These are phyloP conservation scores for Bibio marci DNA, from an alignment of 2,888 invertebrate species.

Conservation along the genomic window DNA sequence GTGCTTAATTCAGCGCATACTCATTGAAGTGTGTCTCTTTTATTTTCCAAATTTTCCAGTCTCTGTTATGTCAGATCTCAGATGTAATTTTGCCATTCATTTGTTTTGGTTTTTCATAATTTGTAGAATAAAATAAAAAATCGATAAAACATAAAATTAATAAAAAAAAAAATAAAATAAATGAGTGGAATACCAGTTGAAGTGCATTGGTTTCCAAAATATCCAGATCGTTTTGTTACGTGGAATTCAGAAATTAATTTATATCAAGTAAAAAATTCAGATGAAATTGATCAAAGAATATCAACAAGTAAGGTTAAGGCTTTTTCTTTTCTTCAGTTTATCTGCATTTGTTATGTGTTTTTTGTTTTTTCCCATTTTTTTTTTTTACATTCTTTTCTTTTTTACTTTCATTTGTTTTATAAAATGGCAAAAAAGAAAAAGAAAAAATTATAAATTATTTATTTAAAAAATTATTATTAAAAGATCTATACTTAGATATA, in stretches of 20 bases:
- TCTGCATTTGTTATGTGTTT: background rate
- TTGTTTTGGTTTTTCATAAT: too few relatives aligned
- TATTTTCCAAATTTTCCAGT: too few relatives aligned
- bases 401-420: background rate
- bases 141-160: background rate
- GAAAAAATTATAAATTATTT: too few relatives aligned
- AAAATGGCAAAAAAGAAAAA: too few relatives aligned
- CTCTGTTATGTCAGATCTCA: too few relatives aligned
- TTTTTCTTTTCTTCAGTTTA: background rate
- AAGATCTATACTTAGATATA: constrained; percentile 20
- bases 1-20: too few relatives aligned
- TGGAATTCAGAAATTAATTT: constrained; percentile 83
- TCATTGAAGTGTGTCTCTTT: too few relatives aligned
- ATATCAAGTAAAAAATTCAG: constrained; percentile 54
- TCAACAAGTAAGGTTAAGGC: constrained; percentile 17
- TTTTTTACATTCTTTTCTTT: background rate
- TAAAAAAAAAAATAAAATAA: background rate
- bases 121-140: too few relatives aligned
- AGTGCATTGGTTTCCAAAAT: constrained; percentile 73
- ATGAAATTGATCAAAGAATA: constrained; percentile 36
- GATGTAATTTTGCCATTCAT: too few relatives aligned
- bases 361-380: constrained; percentile 1
- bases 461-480: background rate
- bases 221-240: constrained; percentile 65
- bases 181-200: constrained; percentile 52